Conservation (phyloP, 1,140 invertebrate species). For the Megathymus violae region DNA sequence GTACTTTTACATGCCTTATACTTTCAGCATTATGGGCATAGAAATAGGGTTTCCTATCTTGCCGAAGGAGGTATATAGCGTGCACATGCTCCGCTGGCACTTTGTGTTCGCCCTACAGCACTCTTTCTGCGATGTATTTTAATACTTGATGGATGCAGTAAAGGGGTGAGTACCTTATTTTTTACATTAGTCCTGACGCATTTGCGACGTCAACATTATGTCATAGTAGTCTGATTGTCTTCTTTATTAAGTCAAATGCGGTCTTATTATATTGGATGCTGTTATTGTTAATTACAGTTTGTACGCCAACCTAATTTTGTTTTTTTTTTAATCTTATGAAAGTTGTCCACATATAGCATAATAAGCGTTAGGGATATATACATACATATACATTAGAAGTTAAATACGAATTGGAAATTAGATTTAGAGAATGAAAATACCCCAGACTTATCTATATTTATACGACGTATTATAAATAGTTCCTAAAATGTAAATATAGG, state of each 20-base stretch:
- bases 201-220: neutral
- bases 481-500: too few species aligned
- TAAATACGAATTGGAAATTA: too few species aligned
- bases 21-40: conserved; percentile 19
- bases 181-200: conserved; percentile 1
- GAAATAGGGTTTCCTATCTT: conserved; percentile 15
- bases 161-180: conserved; percentile 1
- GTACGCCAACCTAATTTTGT: too few species aligned
- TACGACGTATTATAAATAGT: too few species aligned
- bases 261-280: too few species aligned
- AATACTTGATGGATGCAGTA: conserved; percentile 30
- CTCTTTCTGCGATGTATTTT: conserved; percentile 27
- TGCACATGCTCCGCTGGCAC: conserved; percentile 21
- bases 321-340: too few species aligned
- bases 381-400: too few species aligned
- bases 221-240: neutral
- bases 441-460: too few species aligned
- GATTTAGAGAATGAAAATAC: too few species aligned
- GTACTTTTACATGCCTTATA: conserved; percentile 14
- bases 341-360: too few species aligned
- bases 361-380: too few species aligned
- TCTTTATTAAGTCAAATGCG: neutral
- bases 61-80: conserved; percentile 13
- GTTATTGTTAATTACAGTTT: too few species aligned
- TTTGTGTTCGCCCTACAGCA: conserved; percentile 28